Evolutionary conservation across 2,888 invertebrate species (phyloP).

Genomic region (Zygogramma bicolorata): DNA sequence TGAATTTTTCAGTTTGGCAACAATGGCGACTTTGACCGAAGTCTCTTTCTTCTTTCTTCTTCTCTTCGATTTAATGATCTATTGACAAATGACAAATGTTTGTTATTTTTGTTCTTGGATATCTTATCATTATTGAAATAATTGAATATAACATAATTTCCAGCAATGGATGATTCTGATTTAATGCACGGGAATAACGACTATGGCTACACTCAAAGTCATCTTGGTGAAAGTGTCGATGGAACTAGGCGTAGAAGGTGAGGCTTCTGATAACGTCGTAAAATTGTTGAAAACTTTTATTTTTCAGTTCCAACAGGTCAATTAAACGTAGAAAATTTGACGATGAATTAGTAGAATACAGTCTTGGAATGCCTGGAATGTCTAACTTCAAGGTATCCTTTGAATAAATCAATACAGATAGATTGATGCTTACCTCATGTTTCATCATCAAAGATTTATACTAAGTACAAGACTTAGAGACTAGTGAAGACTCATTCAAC

Average conservation of each 20-base stretch:
- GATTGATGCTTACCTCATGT: no score
- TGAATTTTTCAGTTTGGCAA: no score
- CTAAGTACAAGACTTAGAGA: no score
- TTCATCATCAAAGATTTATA: no score
- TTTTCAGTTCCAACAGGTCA: constrained; percentile 86
- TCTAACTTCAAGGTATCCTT: constrained; percentile 61
- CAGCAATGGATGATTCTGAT: constrained; percentile 56
- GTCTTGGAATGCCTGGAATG: constrained; percentile 75
- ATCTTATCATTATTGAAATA: constrained; percentile 4
- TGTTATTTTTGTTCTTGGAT: not conserved
- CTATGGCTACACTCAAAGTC: constrained; percentile 50
- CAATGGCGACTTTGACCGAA: no score
- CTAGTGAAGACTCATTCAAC: no score
- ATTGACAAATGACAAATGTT: not conserved
- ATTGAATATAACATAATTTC: constrained; percentile 6
- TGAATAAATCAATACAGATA: no score
- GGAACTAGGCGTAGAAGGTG: constrained; percentile 63
- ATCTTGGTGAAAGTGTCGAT: constrained; percentile 59
- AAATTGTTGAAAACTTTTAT: constrained; percentile 10
- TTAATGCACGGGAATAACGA: constrained; percentile 53
- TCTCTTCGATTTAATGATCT: not conserved
- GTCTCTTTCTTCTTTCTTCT: no score
- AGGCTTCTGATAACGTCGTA: constrained; percentile 30
- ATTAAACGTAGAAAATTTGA: constrained; percentile 97
- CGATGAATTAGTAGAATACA: constrained; percentile 96